Percentiles rank a stretch among this genome's conserved stretches.
Evolutionary conservation across 2,797 vertebrate species (phyloP).

Genomic region (Moxostoma hubbsi): DNA sequence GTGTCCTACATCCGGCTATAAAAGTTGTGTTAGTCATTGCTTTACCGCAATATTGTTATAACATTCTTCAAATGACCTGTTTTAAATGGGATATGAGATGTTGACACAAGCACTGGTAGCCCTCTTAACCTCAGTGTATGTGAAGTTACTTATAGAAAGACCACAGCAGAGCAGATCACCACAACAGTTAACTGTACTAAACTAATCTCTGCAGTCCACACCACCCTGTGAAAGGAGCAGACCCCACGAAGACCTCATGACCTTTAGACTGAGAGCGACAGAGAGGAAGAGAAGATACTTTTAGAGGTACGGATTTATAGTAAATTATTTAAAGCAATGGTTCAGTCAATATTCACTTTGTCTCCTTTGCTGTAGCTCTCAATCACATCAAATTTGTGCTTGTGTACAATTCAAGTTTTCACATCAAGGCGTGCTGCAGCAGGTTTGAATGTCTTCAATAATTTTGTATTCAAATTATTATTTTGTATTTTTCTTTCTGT

Average conservation of each 20-base stretch:
- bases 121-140: slow-evolving; percentile 9
- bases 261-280: slow-evolving; percentile 6
- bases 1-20: not conserved
- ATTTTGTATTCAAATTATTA: too few relatives aligned
- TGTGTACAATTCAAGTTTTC: too few relatives aligned
- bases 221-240: slow-evolving; percentile 18
- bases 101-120: slow-evolving; percentile 1
- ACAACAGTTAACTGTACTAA: not conserved
- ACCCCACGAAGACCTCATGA: slow-evolving; percentile 13
- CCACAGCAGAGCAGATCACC: slow-evolving; percentile 49
- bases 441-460: too few relatives aligned
- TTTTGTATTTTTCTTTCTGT: too few relatives aligned
- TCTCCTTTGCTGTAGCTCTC: too few relatives aligned
- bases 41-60: slow-evolving; percentile 3
- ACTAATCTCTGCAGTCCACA: slow-evolving; percentile 31
- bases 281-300: not conserved
- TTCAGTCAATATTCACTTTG: slow-evolving; percentile 42
- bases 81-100: not conserved
- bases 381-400: too few relatives aligned
- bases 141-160: slow-evolving; percentile 52
- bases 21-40: not conserved
- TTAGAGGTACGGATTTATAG: not conserved
- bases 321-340: slow-evolving; percentile 12
- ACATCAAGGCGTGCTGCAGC: too few relatives aligned
- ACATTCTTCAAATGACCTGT: not conserved